Base-by-base conservation (phyloP, 2,113 vertebrate species). In the Felis catus region DNA sequence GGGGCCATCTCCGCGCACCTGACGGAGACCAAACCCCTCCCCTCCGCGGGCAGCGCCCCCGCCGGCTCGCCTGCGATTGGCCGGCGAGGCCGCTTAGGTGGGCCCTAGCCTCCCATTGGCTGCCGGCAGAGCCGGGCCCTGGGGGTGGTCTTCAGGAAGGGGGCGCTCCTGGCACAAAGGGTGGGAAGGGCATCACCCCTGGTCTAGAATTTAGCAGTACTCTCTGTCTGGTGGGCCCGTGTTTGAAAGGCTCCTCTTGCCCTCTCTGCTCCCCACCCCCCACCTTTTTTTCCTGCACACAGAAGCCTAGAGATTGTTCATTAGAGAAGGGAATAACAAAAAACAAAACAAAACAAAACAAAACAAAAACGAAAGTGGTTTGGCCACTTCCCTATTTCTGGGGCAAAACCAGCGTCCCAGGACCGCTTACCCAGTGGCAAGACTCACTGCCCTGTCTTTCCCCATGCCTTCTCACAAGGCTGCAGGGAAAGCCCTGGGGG, bases 1-100 rank as follows among this genome's bases (percentile, higher is more conserved):
- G 6, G 6, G 5, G 14, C 13, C 10, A 4, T 33, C 70, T 63
- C 45, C 41, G 12, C 0, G 23, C 68, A 8, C 14, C 0, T 1
- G 55, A 12, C 19, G 0, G 29, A 48, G 45, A 1, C 48, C 76
- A n/a, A 88, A 15, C 23, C 58, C 39, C 16, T 0, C 39, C 88
- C 33, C 55, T 78, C 85, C 4, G 3, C 4, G 11, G 48, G 33
- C 61, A 12, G 53, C 19, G 7, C 45, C 48, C 83, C 51, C 41
- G 7, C 3, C 10, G 63, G 19, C 14, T 61, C 61, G 71, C 68
- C 74, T 68, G 27, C 15, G 33, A 94, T 80, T 96, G 97, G 95
- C 36, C 65, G 4, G 14, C 11, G 19, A 55, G 51, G 73, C n/a
- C 79, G 11, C 6, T 48, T 95, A 61, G 91, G 89, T 1, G 76